A percentile compares a stretch with the other conserved stretches of the same genome.
These are phyloP conservation scores for Tachina fera DNA, from an alignment of 2,888 invertebrate genomes.

Conservation along the genomic window DNA sequence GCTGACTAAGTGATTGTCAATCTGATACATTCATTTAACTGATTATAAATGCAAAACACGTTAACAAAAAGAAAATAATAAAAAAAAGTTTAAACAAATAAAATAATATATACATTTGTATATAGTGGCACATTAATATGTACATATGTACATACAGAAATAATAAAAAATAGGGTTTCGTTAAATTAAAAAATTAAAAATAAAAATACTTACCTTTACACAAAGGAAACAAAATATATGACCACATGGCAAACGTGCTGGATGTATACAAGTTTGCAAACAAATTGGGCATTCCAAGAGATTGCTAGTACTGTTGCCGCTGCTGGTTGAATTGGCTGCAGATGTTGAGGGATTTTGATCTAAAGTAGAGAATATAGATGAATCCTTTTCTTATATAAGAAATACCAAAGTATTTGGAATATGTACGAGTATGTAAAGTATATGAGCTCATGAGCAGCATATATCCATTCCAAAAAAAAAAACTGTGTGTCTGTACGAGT, in stretches of 20 bases:
- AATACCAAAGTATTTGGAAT: not conserved
- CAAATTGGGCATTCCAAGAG: constrained; percentile 93
- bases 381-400: not conserved
- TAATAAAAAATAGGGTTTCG: not conserved
- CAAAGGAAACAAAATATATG: constrained; percentile 98
- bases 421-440: no score
- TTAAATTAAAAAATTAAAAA: constrained; percentile 5
- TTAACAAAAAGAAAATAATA: constrained; percentile 53
- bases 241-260: constrained; percentile 96
- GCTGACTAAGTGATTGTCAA: not conserved
- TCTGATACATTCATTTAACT: not conserved
- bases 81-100: constrained; percentile 9
- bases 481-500: no score
- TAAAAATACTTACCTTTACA: constrained; percentile 87
- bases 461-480: no score
- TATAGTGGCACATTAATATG: not conserved
- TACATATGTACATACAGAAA: not conserved
- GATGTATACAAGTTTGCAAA: constrained; percentile 94
- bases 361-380: constrained; percentile 5
- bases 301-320: constrained; percentile 74
- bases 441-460: no score
- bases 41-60: constrained; percentile 50
- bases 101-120: not conserved
- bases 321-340: constrained; percentile 21
- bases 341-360: constrained; percentile 63